phyloP scores from a whole-genome alignment of 2,113 vertebrate species.

The Solenodon paradoxus region DNA sequence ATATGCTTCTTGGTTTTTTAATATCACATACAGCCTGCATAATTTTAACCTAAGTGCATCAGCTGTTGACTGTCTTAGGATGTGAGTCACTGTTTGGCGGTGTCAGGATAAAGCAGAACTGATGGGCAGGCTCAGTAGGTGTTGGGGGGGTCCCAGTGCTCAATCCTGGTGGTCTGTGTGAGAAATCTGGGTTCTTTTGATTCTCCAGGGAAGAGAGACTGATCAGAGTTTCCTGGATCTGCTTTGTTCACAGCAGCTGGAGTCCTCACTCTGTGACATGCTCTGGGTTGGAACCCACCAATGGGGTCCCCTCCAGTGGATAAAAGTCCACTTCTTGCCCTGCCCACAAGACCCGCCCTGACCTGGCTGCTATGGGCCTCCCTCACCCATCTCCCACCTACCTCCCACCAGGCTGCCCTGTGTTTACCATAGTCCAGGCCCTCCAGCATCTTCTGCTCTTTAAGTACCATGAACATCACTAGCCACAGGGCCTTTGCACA shows the following conservation, averaged over 20 bases:
- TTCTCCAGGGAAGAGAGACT: neutral
- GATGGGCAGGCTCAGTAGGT: neutral
- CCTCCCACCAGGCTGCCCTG: neutral
- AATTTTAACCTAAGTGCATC: conserved; percentile 75
- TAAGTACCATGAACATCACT: neutral
- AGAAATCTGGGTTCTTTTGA: neutral
- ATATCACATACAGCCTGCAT: conserved; percentile 63
- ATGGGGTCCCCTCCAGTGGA: neutral
- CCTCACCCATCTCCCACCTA: no score
- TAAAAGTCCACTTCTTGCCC: neutral
- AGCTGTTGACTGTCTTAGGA: conserved; percentile 52
- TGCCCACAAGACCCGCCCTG: neutral
- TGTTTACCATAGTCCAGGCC: neutral
- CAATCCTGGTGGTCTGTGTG: neutral
- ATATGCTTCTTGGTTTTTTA: conserved; percentile 73
- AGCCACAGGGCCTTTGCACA: neutral
- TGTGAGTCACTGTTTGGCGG: conserved; percentile 77
- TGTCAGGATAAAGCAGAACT: conserved; percentile 56
- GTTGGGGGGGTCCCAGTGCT: neutral
- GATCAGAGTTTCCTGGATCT: neutral
- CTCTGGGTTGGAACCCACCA: neutral
- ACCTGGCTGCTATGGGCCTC: neutral
- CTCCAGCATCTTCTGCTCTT: neutral
- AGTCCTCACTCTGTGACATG: neutral
- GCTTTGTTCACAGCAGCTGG: neutral